Evolutionary conservation across 2,888 invertebrate species (phyloP), one percentile per base, ranked within the genome.

Genomic region (Trisateles emortualis): DNA sequence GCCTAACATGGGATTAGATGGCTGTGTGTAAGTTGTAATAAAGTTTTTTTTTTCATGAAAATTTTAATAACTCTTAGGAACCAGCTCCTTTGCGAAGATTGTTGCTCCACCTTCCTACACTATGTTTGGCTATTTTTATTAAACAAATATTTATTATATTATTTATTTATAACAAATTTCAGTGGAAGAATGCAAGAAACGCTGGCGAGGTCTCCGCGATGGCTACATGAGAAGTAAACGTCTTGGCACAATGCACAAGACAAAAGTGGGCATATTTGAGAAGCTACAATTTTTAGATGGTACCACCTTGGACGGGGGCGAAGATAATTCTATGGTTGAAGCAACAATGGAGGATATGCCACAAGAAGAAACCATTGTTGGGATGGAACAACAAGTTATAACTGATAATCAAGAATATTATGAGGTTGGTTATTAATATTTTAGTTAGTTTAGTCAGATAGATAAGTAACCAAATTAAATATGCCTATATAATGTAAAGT

Each of bases 101-200:
- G n/a, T n/a, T n/a, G n/a, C n/a, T n/a, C n/a, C n/a, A n/a, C n/a
- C n/a, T n/a, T n/a, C n/a, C n/a, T n/a, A n/a, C n/a, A n/a, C n/a
- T n/a, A n/a, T n/a, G n/a, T n/a, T n/a, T n/a, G n/a, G n/a, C n/a
- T n/a, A n/a, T n/a, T n/a, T n/a, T n/a, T n/a, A n/a, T n/a, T n/a
- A n/a, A n/a, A n/a, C n/a, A n/a, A n/a, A n/a, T n/a, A n/a, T n/a
- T n/a, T n/a, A n/a, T n/a, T n/a, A n/a, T n/a, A n/a, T n/a, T n/a
- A n/a, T n/a, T n/a, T n/a, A n/a, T n/a, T n/a, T n/a, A n/a, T n/a
- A n/a, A n/a, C n/a, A n/a, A 50, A 63, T 90, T 89, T 24, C 83
- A 93, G 93, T 92, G 72, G 93, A 93, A 64, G 94, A 94, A 84
- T 94, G 94, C 78, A 93, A 93, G 63, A 93, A 93, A 64, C 87